A percentile compares a stretch with the other conserved stretches of the same genome.
Evolutionary conservation across 2,113 vertebrate genomes (phyloP).

Genomic region (Asarcornis scutulata): DNA sequence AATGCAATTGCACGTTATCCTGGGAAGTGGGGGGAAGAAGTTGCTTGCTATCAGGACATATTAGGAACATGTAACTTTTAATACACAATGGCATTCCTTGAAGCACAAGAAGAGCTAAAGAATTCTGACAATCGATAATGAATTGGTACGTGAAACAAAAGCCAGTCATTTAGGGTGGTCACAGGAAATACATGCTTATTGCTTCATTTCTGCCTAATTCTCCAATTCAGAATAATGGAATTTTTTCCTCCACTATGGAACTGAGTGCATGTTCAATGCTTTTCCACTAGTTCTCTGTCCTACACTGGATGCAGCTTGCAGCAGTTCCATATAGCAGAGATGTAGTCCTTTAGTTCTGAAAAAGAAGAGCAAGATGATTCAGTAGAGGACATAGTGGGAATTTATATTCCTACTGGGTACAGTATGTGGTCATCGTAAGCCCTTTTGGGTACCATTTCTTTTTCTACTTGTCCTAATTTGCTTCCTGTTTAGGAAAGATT

Average conservation of each 20-base stretch:
- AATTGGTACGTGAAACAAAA: neutral
- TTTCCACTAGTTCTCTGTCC: neutral
- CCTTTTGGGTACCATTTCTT: neutral
- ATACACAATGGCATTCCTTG: neutral
- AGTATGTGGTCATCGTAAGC: neutral
- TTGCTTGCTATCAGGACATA: neutral
- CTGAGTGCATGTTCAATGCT: neutral
- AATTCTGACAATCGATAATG: neutral
- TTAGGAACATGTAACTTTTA: neutral
- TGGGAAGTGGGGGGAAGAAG: neutral
- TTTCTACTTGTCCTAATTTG: neutral
- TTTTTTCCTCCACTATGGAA: neutral
- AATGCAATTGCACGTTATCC: neutral
- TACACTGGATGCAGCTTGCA: neutral
- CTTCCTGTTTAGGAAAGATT: slow-evolving; percentile 84
- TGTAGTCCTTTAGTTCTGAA: neutral
- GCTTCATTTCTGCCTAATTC: neutral
- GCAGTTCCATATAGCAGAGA: neutral
- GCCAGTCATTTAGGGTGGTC: neutral
- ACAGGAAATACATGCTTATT: neutral
- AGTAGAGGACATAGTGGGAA: neutral
- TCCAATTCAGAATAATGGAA: neutral
- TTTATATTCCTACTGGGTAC: neutral
- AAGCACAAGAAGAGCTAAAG: neutral
- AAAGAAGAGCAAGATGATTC: neutral